Evolutionary conservation across 2,797 vertebrate genomes (phyloP).

Genomic region (Anas georgica): DNA sequence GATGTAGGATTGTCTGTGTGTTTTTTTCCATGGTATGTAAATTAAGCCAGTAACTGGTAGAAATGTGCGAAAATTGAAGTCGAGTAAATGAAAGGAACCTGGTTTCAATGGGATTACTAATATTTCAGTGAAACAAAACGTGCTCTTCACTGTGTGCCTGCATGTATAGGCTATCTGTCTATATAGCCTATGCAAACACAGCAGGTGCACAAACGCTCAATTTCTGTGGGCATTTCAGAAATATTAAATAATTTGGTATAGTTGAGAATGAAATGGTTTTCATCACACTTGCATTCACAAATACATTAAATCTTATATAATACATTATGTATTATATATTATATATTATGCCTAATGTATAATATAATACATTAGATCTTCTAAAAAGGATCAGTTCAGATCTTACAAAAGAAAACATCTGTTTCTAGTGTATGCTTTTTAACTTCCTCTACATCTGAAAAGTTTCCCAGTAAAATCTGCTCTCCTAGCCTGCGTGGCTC

Average conservation of each 20-base stretch:
- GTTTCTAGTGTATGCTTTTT: neutral
- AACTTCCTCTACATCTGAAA: neutral
- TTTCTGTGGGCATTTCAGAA: neutral
- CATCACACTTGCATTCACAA: neutral
- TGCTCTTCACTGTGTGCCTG: rapidly evolving
- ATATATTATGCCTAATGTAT: too few species aligned
- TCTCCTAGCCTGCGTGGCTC: neutral
- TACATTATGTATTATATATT: too few species aligned
- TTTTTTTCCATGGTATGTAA: neutral
- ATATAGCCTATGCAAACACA: too few species aligned
- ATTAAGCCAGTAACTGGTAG: neutral
- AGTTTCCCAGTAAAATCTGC: neutral
- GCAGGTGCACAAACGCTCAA: neutral
- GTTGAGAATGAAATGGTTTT: neutral
- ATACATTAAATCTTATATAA: neutral
- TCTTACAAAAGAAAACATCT: neutral
- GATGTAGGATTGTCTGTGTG: neutral
- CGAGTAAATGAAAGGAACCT: rapidly evolving
- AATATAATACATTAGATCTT: neutral
- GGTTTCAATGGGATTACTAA: neutral
- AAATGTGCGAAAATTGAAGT: neutral
- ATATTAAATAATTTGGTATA: neutral
- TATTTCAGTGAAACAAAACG: neutral
- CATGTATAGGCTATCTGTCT: neutral
- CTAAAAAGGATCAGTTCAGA: neutral